A percentile compares a stretch with the other conserved stretches of the same genome.
Conservation (phyloP, 1,140 invertebrate species). For the Scaptodrosophila lebanonensis region DNA sequence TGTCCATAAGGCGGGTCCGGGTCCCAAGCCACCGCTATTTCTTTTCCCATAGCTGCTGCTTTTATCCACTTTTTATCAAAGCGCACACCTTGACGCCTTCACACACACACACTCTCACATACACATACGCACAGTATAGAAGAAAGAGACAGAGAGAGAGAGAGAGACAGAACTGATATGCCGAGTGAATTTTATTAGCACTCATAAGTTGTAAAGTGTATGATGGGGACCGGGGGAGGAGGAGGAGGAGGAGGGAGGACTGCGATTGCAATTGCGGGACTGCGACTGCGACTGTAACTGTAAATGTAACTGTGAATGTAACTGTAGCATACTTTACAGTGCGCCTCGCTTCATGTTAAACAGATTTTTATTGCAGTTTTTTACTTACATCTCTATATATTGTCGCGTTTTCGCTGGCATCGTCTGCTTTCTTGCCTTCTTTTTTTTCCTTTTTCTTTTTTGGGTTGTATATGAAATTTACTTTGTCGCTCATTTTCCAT, state of each 20-base stretch:
- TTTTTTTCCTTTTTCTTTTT: slow-evolving; percentile 1
- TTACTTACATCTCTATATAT: slow-evolving; percentile 50
- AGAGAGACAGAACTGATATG: too few relatives aligned
- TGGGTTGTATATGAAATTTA: slow-evolving; percentile 39
- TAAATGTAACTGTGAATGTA: slow-evolving; percentile 19
- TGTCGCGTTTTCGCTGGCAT: not conserved
- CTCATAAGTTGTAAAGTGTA: slow-evolving; percentile 72
- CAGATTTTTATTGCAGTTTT: slow-evolving; percentile 73
- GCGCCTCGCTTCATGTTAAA: slow-evolving; percentile 62
- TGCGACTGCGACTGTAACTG: not conserved
- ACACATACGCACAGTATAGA: too few relatives aligned
- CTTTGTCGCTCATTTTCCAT: slow-evolving; percentile 56
- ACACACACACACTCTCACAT: too few relatives aligned
- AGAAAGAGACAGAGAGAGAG: too few relatives aligned
- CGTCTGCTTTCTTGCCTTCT: not conserved
- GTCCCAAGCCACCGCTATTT: too few relatives aligned
- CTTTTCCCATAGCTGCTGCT: not conserved
- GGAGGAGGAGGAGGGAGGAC: not conserved
- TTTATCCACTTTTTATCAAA: slow-evolving; percentile 15
- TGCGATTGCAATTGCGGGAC: too few relatives aligned
- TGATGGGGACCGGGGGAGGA: slow-evolving; percentile 27
- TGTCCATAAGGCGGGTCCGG: slow-evolving; percentile 17
- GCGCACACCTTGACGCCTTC: slow-evolving; percentile 59
- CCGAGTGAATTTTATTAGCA: slow-evolving; percentile 68
- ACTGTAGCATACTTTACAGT: slow-evolving; percentile 44